Evolutionary conservation across 2,888 invertebrate species (phyloP), one percentile per base, ranked within the genome.

Genomic region (Drosophila flavopinicola): DNA sequence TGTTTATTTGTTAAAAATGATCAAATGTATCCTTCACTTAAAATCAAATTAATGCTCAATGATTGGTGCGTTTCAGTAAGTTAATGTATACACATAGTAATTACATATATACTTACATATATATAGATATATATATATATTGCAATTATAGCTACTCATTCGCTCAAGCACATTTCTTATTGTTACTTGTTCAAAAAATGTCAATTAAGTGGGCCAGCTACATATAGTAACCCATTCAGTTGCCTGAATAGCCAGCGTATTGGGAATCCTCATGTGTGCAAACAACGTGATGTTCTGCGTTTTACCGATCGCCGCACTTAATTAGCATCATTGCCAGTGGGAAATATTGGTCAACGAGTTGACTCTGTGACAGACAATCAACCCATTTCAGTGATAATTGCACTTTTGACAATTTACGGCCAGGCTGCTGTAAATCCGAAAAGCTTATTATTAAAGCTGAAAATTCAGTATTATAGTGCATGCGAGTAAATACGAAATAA

Each of bases 321-420:
- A 76, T 64, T 79, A 66, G 66, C 64, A 68, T 63, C 52, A 64
- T 68, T 70, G 61, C 57, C 73, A 61, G 20, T 32, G 52, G 65
- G 71, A 24, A 35, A 58, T 53, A 49, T 64, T 61, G 80, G 60
- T 45, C 64, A 68, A 11, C 52, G 35, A 45, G 56, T 45, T 48
- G 41, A 45, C 41, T 51, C 37, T 47, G 49, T 58, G 56, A 57
- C 72, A 59, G 72, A 60, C 80, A 70, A 78, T 63, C 33, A 65
- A 30, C 66, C 56, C 60, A 49, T 45, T 54, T 66, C 57, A 61
- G 56, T 70, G 79, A 75, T 78, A 78, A 85, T 82, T 75, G 78
- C 66, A 59, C 86, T 66, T 71, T 66, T 64, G 64, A 65, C 64
- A 65, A 78, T 75, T 74, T 60, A 65, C 59, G 20, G 44, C 17